Base-by-base conservation (phyloP, 2,888 invertebrate genomes). In the Urechis unicinctus region DNA sequence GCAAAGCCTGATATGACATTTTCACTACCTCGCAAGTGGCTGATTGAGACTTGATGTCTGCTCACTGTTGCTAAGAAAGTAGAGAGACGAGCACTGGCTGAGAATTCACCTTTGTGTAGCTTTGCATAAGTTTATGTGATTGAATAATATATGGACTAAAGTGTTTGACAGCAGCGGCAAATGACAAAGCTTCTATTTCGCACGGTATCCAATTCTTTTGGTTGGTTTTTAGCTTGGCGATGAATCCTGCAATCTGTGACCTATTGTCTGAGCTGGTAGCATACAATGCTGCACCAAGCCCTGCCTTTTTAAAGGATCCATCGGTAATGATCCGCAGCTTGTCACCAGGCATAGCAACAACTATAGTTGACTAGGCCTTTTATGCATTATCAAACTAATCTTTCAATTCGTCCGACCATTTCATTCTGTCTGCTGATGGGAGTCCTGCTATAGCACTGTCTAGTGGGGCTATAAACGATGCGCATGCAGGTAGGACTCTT, bases 11-110 rank as follows among this genome's bases (percentile, higher is more conserved):
- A 55, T 44, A 44, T 50, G 17, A 55, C 3, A 30, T 50, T 55
- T 17, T 50, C 44, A n/a, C 44, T 21, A 6, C 55, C 44, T 21
- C 44, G 17, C 3, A 55, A n/a, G 5, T 56, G 56, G 24, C 52
- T 25, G n/a, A 56, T 26, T 17, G 30, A 26, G 1, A 29, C 51
- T 21, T 51, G 51, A 24, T 52, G 52, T 22, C 56, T 26, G 42
- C 56, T 52, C 31, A 47, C 56, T n/a, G 41, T 36, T 13, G 56
- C 29, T 36, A 56, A 4, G 42, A 56, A 56, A 25, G 52, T 56
- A n/a, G 51, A 31, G 3, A 56, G 47, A 5, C 56, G 24, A 6
- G 55, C 25, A 22, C 55, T 55, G 13, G 30, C 26, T 5, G 55
- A 55, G 30, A 50, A 55, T 45, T 55, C 45, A 6, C 45, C 50